These are phyloP conservation scores for Prolemur simus DNA, from an alignment of 2,113 vertebrate genomes.

Conservation along the genomic window DNA sequence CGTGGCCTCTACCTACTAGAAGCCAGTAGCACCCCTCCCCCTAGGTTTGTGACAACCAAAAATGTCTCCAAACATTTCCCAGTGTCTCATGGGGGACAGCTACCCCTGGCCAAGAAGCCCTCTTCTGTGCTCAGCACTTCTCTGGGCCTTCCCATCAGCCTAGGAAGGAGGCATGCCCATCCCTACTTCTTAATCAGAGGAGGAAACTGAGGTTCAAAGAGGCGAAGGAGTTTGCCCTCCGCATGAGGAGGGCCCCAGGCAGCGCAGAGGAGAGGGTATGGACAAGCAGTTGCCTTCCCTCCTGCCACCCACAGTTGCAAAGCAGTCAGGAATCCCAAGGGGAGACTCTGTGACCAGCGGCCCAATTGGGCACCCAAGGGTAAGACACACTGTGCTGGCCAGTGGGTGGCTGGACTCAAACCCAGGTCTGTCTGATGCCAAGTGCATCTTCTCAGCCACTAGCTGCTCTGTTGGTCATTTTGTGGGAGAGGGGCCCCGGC, in stretches of 20 bases:
- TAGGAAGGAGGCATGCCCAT: neutral
- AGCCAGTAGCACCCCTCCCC: neutral
- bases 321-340: neutral
- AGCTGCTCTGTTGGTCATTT: neutral
- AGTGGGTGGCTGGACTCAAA: neutral
- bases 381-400: neutral
- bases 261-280: neutral
- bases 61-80: neutral
- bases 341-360: neutral
- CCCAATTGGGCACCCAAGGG: neutral
- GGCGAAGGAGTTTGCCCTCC: no score
- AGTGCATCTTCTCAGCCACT: neutral
- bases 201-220: neutral
- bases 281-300: neutral
- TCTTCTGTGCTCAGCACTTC: neutral
- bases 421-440: neutral
- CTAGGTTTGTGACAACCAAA: neutral
- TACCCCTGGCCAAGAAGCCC: neutral
- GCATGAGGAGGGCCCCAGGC: rapidly evolving
- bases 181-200: neutral
- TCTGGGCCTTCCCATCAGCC: neutral
- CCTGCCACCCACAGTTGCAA: no score
- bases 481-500: rapidly evolving
- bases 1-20: neutral
- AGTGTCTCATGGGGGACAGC: neutral